Base-by-base conservation (phyloP, 1,140 invertebrate species). In the Limonius californicus region DNA sequence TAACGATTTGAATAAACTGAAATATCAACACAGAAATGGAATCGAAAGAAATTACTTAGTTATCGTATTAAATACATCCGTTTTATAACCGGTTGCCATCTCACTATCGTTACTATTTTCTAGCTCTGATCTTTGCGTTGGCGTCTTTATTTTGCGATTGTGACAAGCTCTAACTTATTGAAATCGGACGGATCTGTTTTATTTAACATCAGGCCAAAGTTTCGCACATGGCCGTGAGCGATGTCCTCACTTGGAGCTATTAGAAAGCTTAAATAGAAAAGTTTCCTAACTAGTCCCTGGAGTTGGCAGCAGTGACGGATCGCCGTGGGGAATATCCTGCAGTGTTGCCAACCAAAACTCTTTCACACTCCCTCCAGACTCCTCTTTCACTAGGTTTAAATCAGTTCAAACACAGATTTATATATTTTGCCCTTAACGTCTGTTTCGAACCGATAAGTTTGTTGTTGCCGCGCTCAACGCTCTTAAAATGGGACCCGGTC, bases 241-340 rank as follows among this genome's bases (percentile, higher is more conserved):
- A 50, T 50, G 20, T 21, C 45, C 20, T 50, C 45, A 50, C 45
- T 50, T 50, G 16, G 45, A 50, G 45, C 45, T 50, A 50, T 50
- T 50, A 50, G 20, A 50, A 21, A 50, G 16, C 45, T 50, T 50
- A 50, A 50, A 50, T 50, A 50, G 45, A 50, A 50, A 50, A 50
- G 16, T 50, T 50, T 50, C 16, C 45, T 50, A 50, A 50, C 45
- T 50, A 50, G 45, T 50, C 45, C 45, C 45, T 50, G 45, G 45
- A 50, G 45, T 50, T 50, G 45, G 45, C 45, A 50, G 45, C 45
- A 56, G 54, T 56, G 54, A 56, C 54, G 32, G 54, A 56, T 56
- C 54, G 35, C 54, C 32, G 54, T 56, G 12, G 54, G 54, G 54
- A 56, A 30, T 56, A 35, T 14, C 20, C 35, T 18, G 21, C 35